Conservation (phyloP, 2,888 invertebrate species). For the Pecten maximus region DNA sequence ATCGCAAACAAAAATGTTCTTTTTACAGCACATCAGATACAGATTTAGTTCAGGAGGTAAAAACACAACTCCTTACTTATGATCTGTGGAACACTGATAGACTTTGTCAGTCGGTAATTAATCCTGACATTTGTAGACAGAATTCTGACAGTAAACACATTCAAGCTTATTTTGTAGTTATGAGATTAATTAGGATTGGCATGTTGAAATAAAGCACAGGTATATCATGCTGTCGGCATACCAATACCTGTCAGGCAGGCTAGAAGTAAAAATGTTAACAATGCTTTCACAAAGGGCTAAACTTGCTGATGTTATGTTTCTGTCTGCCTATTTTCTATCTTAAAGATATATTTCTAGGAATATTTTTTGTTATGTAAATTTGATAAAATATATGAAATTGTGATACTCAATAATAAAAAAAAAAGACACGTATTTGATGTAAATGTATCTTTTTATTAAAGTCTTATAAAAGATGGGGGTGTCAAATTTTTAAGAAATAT, state of each 20-base stretch:
- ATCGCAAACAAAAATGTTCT: background rate
- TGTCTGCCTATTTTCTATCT: too few relatives aligned
- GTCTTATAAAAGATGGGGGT: too few relatives aligned
- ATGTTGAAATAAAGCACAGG: background rate
- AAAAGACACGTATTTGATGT: too few relatives aligned
- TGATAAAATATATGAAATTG: too few relatives aligned
- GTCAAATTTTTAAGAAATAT: too few relatives aligned
- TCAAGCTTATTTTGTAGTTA: background rate
- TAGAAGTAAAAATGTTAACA: background rate
- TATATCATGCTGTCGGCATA: background rate
- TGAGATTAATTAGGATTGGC: conserved; percentile 20
- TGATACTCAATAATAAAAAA: too few relatives aligned
- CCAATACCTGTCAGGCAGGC: background rate
- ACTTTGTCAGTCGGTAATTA: background rate
- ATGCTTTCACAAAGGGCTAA: too few relatives aligned
- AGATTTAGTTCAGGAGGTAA: background rate
- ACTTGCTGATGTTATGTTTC: too few relatives aligned
- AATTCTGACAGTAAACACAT: conserved; percentile 10
- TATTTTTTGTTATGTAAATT: too few relatives aligned
- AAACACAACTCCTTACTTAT: background rate
- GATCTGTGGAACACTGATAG: background rate
- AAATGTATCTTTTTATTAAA: too few relatives aligned
- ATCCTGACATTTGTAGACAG: background rate
- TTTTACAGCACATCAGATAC: background rate
- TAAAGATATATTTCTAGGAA: too few relatives aligned